A percentile compares a stretch with the other conserved stretches of the same genome.
Conservation (phyloP, 2,888 invertebrate species). For the Dexiosoma caninum region DNA sequence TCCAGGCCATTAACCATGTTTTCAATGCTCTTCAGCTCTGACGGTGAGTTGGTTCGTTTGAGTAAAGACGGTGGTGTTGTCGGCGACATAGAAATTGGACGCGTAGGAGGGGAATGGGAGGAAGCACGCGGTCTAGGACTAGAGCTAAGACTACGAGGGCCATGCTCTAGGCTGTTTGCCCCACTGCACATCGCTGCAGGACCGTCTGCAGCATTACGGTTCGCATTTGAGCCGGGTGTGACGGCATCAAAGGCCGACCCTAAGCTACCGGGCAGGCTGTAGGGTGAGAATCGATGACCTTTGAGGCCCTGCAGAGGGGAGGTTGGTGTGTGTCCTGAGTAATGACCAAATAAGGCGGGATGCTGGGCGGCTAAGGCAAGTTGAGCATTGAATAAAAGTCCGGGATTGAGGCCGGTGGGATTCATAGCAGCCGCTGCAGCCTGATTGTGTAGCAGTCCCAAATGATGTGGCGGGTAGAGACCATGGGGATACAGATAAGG, state of each 20-base stretch:
- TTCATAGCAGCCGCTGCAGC: conserved; percentile 80
- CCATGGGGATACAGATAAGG: conserved; percentile 96
- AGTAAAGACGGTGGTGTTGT: conserved; percentile 78
- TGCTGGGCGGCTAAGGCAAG: conserved; percentile 92
- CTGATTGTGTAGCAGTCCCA: conserved; percentile 81
- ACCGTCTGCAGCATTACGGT: conserved; percentile 69
- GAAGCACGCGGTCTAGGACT: conserved; percentile 77
- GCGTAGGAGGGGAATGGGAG: conserved; percentile 77
- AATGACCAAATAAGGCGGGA: conserved; percentile 85
- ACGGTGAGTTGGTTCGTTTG: conserved; percentile 78
- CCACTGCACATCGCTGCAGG: conserved; percentile 66
- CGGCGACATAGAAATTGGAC: conserved; percentile 78
- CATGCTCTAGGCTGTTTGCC: conserved; percentile 71
- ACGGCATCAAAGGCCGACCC: conserved; percentile 94
- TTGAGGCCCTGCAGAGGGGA: conserved; percentile 85
- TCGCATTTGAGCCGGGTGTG: conserved; percentile 83
- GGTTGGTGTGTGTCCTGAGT: conserved; percentile 84
- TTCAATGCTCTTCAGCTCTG: conserved; percentile 96
- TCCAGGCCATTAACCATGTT: conserved; percentile 98
- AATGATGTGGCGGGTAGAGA: conserved; percentile 88
- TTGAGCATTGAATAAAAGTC: conserved; percentile 92
- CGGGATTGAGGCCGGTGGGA: conserved; percentile 84
- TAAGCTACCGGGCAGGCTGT: conserved; percentile 87
- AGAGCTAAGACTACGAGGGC: conserved; percentile 77
- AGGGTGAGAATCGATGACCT: conserved; percentile 92